phyloP scores from a whole-genome alignment of 2,113 vertebrate species.

The Terrapene triunguis region DNA sequence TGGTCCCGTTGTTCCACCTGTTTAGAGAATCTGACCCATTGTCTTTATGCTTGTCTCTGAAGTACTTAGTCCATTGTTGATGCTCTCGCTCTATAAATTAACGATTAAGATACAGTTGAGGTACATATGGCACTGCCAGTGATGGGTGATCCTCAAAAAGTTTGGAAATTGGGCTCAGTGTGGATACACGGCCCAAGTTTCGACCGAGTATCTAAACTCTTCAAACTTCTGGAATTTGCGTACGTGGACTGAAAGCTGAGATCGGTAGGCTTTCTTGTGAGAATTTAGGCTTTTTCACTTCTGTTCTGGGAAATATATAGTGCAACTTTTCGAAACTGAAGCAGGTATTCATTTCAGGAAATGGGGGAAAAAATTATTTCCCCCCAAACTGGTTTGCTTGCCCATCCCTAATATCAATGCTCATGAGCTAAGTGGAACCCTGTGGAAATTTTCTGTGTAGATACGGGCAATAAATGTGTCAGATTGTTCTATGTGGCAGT shows the following conservation, averaged over 20 bases:
- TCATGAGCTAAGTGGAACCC: background rate
- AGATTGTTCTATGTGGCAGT: background rate
- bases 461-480: fast-evolving
- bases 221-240: background rate
- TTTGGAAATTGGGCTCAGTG: background rate
- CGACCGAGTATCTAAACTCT: no score
- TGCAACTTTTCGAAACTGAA: background rate
- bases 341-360: background rate
- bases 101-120: fast-evolving
- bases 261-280: background rate
- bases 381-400: background rate
- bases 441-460: background rate
- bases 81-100: background rate
- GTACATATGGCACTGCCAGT: background rate
- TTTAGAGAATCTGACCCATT: background rate
- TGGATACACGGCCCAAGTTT: background rate
- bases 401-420: background rate
- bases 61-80: background rate
- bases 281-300: background rate
- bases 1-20: fast-evolving
- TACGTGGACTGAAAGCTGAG: fast-evolving
- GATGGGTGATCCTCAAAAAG: background rate
- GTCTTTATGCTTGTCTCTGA: fast-evolving
- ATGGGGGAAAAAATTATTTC: background rate
- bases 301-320: background rate